Percentiles rank a stretch among this genome's conserved stretches.
phyloP scores from a whole-genome alignment of 2,113 vertebrate genomes.

The Motacilla tschutschensis region DNA sequence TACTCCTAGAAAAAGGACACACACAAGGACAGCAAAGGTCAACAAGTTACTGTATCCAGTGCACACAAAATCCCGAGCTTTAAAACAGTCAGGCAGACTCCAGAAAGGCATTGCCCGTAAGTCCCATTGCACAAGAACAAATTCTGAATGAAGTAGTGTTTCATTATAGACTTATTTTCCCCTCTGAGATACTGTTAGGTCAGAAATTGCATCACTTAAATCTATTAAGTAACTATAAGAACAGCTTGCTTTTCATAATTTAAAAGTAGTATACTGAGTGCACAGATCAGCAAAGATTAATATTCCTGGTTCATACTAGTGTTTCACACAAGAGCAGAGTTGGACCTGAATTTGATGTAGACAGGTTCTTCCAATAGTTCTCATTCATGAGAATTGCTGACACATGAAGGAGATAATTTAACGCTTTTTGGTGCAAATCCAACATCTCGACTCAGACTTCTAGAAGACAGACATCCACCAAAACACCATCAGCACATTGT shows the following conservation, averaged over 20 bases:
- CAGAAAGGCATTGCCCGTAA: rapidly evolving
- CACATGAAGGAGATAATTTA: background rate
- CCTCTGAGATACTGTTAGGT: background rate
- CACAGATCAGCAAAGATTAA: background rate
- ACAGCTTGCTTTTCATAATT: background rate
- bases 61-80: background rate
- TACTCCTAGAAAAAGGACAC: background rate
- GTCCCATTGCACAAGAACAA: background rate
- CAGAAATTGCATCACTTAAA: background rate
- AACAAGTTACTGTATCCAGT: background rate
- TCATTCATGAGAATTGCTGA: background rate
- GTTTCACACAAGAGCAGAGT: background rate
- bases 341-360: background rate
- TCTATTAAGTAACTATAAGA: background rate
- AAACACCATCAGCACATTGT: background rate
- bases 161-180: background rate
- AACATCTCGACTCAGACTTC: background rate
- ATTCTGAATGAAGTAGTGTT: background rate
- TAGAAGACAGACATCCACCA: background rate
- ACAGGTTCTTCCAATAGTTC: background rate
- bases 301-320: background rate
- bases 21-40: background rate
- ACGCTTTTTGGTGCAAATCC: background rate
- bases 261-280: background rate
- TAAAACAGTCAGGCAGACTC: background rate